Evolutionary conservation across 2,113 vertebrate genomes (phyloP).

Genomic region (Panurus biarmicus): DNA sequence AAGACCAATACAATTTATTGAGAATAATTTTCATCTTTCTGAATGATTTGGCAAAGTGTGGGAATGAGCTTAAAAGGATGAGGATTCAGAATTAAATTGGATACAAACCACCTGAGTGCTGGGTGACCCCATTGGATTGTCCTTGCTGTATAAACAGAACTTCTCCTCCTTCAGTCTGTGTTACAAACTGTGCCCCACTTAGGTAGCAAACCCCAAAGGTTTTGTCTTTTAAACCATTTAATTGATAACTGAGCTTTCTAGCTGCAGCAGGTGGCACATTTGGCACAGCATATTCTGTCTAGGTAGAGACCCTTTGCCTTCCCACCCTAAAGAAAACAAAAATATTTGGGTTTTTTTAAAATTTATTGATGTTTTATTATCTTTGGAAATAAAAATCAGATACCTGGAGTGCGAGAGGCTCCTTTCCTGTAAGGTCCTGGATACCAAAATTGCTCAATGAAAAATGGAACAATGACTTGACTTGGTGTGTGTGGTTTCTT

Average conservation of each 20-base stretch:
- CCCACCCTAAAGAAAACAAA: neutral
- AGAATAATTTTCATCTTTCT: neutral
- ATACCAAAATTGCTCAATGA: neutral
- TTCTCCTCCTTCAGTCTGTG: neutral
- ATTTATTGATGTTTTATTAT: neutral
- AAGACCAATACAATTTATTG: neutral
- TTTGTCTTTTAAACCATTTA: neutral
- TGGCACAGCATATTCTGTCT: neutral
- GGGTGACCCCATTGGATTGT: neutral
- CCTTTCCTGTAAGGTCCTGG: neutral
- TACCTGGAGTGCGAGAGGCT: neutral
- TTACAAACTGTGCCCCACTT: neutral
- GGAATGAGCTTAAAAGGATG: neutral
- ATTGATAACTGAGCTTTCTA: neutral
- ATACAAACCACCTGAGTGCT: neutral
- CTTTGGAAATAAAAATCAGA: neutral
- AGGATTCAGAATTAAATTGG: neutral
- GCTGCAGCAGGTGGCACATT: neutral
- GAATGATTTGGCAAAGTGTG: neutral
- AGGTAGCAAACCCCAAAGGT: neutral
- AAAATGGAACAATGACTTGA: neutral
- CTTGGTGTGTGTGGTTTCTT: neutral
- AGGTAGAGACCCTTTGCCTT: neutral
- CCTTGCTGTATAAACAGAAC: neutral
- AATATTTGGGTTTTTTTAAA: neutral